Conservation (phyloP, 2,888 invertebrate genomes). For the Monoplex corrugatus region DNA sequence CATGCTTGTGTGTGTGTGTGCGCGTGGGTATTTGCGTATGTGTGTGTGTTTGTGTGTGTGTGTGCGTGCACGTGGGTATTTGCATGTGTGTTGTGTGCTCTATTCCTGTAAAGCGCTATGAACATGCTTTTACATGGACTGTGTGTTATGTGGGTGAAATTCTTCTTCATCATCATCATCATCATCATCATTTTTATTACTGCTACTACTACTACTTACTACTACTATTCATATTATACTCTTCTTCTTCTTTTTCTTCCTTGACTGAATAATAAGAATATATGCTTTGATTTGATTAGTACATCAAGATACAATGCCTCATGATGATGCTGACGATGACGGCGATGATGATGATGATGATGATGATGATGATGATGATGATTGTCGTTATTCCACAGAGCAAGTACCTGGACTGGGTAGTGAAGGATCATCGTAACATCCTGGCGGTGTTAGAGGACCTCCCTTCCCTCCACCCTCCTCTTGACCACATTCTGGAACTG, state of each 20-base stretch:
- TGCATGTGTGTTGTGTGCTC: too few species aligned
- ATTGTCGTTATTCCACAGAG: constrained; percentile 73
- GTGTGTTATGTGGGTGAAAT: too few species aligned
- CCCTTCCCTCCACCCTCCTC: constrained; percentile 93
- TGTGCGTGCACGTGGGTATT: not conserved
- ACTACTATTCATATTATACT: too few species aligned
- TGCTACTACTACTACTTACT: too few species aligned
- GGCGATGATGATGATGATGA: not conserved
- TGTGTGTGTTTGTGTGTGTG: not conserved
- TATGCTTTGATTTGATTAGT: too few species aligned
- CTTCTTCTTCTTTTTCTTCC: too few species aligned
- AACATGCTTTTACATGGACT: too few species aligned
- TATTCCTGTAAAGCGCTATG: too few species aligned
- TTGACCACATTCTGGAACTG: constrained; percentile 98
- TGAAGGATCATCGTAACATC: constrained; percentile 93
- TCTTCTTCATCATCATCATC: too few species aligned
- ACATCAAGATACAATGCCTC: not conserved
- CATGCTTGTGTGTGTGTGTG: not conserved
- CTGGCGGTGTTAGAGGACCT: constrained; percentile 97
- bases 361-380: not conserved
- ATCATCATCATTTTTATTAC: too few species aligned
- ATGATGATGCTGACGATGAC: too few species aligned
- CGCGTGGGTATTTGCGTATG: not conserved
- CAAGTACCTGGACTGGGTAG: constrained; percentile 94
- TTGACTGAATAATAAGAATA: too few species aligned